Conservation (phyloP, 2,888 invertebrate species). For the Amiota minor region DNA sequence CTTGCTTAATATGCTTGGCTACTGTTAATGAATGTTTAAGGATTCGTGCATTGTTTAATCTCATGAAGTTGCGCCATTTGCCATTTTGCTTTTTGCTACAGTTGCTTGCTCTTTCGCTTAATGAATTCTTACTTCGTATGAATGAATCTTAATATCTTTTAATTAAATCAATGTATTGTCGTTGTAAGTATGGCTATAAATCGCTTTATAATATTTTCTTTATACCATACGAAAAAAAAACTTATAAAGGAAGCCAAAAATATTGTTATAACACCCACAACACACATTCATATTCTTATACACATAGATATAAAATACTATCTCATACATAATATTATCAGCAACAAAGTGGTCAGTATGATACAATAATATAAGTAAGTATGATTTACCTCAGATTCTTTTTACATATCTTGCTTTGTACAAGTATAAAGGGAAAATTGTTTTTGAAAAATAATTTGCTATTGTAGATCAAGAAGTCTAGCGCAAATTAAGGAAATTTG, state of each 20-base stretch:
- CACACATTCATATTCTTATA: too few relatives aligned
- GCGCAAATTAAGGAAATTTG: too few relatives aligned
- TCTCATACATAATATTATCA: too few relatives aligned
- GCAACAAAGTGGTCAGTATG: too few relatives aligned
- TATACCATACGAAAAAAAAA: background rate
- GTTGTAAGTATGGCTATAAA: slow-evolving; percentile 7
- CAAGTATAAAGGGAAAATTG: too few relatives aligned
- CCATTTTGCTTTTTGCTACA: background rate
- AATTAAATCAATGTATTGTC: slow-evolving; percentile 16
- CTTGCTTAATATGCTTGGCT: background rate
- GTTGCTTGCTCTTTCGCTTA: too few relatives aligned
- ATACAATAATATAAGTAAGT: too few relatives aligned
- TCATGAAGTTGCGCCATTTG: background rate
- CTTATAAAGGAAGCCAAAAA: background rate
- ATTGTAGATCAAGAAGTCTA: too few relatives aligned
- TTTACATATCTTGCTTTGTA: too few relatives aligned
- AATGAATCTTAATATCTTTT: slow-evolving; percentile 13
- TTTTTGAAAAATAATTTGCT: too few relatives aligned
- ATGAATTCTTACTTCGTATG: background rate
- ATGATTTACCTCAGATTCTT: too few relatives aligned
- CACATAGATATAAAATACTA: background rate
- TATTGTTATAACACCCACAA: too few relatives aligned
- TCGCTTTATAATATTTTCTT: background rate
- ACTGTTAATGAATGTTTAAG: slow-evolving; percentile 6
- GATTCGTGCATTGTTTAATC: slow-evolving; percentile 9